Evolutionary conservation across 1,140 invertebrate genomes (phyloP), one percentile per base, ranked within the genome.

Genomic region (Teleogryllus occipitalis): DNA sequence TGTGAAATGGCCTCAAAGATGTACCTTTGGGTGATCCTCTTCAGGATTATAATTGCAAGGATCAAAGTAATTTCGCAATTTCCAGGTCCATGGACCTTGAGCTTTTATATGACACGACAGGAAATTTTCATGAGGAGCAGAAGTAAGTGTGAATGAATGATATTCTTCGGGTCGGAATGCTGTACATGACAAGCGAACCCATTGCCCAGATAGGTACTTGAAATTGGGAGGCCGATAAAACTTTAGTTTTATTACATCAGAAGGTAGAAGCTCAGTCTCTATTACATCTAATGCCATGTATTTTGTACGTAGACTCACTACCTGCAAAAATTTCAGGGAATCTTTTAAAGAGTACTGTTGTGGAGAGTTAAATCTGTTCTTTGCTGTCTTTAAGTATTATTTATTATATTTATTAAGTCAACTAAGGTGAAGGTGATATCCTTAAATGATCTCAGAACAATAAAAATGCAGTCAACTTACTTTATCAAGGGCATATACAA

Each of bases 31-130:
- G 84, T 94, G 91, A 74, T 91, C 88, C 83, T 93, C 92, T 82
- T 96, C 95, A 0, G 94, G 93, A 84, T 96, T 94, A 83, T 94
- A 97, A 84, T 97, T 98, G 84, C 93, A 95, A 4, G 97, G 96
- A 87, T 98, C 97, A 84, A 99, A 98, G 84, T 97, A 97, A 85
- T 98, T 98, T 72, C 98, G 89, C 2, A 99, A 86, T 84, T 99
- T 99, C 97, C 97, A 99, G 0, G 98, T 99, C 98, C 98, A 99
- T 0, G 98, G 98, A 0, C 98, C 98, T 85, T 98, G 96, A 0
- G 97, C 97, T 87, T 99, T 98, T 81, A 99, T 99, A 85, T 99
- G 98, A 82, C 98, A 96, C 3, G 96, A 98, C 0, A 99, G 88
- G 83, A 94, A 98, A 86, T 99, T 98, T 85, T 99, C 97, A 83